A percentile compares a stretch with the other conserved stretches of the same genome.
Evolutionary conservation across 2,888 invertebrate genomes (phyloP).

Genomic region (Enchytraeus crypticus): DNA sequence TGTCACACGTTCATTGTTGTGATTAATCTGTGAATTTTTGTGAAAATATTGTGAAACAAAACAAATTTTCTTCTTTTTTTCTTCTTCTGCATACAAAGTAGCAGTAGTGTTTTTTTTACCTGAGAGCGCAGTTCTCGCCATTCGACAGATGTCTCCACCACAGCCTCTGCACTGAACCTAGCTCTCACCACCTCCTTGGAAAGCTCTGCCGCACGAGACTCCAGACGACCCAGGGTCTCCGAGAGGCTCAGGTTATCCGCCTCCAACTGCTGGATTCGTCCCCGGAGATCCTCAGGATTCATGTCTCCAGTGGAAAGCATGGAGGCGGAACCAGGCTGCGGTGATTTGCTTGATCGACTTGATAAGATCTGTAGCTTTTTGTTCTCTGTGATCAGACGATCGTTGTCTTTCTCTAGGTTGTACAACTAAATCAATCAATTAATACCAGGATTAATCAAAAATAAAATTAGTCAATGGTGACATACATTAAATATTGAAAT

Average conservation of each 20-base stretch:
- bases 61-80: too few species aligned
- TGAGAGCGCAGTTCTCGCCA: slow-evolving; percentile 60
- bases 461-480: too few species aligned
- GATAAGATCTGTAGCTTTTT: slow-evolving; percentile 58
- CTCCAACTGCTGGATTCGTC: slow-evolving; percentile 59
- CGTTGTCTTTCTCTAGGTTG: slow-evolving; percentile 64
- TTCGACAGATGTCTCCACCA: slow-evolving; percentile 1
- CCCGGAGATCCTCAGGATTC: slow-evolving; percentile 52
- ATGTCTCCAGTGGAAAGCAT: slow-evolving; percentile 28
- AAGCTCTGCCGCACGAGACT: slow-evolving; percentile 19
- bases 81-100: too few species aligned
- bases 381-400: slow-evolving; percentile 65
- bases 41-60: too few species aligned
- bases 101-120: slow-evolving; percentile 18
- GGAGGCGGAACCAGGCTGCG: not conserved
- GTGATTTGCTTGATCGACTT: slow-evolving; percentile 23
- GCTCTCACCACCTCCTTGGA: slow-evolving; percentile 9
- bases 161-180: not conserved
- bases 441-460: too few species aligned
- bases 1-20: too few species aligned
- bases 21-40: too few species aligned
- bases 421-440: slow-evolving; percentile 19
- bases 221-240: slow-evolving; percentile 28
- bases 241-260: slow-evolving; percentile 36
- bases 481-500: too few species aligned